A percentile compares a stretch with the other conserved stretches of the same genome.
Conservation (phyloP, 2,797 vertebrate species). For the Corythornis leucogaster region DNA sequence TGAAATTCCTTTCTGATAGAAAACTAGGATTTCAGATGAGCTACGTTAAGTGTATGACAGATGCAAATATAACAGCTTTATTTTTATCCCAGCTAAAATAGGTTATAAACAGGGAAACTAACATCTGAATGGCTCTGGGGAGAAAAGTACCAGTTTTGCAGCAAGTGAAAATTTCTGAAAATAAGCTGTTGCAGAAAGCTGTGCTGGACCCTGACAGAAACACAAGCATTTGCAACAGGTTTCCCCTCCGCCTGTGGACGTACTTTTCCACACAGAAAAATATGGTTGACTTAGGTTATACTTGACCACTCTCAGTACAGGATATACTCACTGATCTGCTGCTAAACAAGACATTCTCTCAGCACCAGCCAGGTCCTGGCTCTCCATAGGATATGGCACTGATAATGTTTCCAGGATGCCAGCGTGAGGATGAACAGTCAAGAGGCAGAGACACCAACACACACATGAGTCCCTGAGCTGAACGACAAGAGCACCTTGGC, state of each 20-base stretch:
- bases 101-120: constrained; percentile 30
- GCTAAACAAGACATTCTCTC: neutral
- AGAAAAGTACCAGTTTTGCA: neutral
- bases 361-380: accelerated
- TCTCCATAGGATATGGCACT: accelerated
- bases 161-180: neutral
- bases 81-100: constrained; percentile 37
- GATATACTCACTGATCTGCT: neutral
- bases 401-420: accelerated
- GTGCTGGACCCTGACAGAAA: neutral
- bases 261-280: neutral
- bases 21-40: constrained; percentile 31
- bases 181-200: neutral
- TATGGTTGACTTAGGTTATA: neutral
- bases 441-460: accelerated
- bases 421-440: neutral
- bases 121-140: neutral
- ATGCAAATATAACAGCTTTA: constrained; percentile 44
- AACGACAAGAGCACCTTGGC: neutral
- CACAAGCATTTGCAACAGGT: no score
- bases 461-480: neutral
- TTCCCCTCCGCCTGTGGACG: neutral
- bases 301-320: neutral
- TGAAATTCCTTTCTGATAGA: constrained; percentile 43
- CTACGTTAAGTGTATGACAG: constrained; percentile 4